A percentile compares a stretch with the other conserved stretches of the same genome.
Evolutionary conservation across 2,797 vertebrate species (phyloP).

Genomic region (Gorsachius magnificus): DNA sequence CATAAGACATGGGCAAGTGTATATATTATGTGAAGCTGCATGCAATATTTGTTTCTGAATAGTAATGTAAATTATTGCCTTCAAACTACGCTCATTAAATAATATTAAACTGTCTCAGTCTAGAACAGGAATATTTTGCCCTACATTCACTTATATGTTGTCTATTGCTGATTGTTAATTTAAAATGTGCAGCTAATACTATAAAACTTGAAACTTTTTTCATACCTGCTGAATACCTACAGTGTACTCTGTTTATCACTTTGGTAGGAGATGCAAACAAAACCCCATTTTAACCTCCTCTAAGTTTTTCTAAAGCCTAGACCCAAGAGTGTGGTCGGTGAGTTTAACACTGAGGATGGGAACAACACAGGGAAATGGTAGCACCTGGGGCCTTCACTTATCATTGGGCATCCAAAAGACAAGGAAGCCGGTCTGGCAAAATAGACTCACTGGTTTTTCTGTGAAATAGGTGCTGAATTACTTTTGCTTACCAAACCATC

Average conservation of each 20-base stretch:
- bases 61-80: not conserved
- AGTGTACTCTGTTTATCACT: not conserved
- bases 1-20: not conserved
- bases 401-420: not conserved
- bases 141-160: not conserved
- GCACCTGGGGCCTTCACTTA: too few relatives aligned
- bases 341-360: not conserved
- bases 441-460: not conserved
- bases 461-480: not conserved
- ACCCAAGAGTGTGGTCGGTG: accelerated
- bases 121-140: not conserved
- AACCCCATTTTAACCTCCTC: not conserved
- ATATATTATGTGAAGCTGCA: not conserved
- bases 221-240: not conserved
- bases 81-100: not conserved
- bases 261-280: not conserved
- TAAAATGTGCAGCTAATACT: not conserved
- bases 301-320: not conserved
- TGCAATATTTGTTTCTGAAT: not conserved
- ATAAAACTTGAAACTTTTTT: not conserved
- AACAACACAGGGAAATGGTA: too few relatives aligned
- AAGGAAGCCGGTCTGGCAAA: not conserved
- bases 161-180: not conserved
- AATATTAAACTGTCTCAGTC: not conserved
- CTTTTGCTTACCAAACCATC: not conserved